A percentile compares a stretch with the other conserved stretches of the same genome.
Evolutionary conservation across 2,888 invertebrate genomes (phyloP).

Genomic region (Tanypteryx hageni): DNA sequence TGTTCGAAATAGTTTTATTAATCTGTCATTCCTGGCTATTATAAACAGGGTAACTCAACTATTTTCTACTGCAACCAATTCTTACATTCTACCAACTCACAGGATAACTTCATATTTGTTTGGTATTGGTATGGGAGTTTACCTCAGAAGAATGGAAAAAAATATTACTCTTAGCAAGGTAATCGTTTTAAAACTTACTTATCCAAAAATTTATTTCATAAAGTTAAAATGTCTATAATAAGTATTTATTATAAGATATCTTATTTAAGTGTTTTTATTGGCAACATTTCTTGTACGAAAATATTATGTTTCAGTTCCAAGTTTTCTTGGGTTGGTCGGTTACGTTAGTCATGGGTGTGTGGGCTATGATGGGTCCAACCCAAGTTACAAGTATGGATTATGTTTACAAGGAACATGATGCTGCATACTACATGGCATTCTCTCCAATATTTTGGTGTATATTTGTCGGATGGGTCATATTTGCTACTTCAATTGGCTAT

Average conservation of each 20-base stretch:
- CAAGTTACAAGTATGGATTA: slow-evolving; percentile 82
- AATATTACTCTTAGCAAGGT: slow-evolving; percentile 75
- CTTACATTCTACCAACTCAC: slow-evolving; percentile 79
- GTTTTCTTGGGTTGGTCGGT: slow-evolving; percentile 54
- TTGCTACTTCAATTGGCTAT: slow-evolving; percentile 81
- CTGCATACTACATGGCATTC: slow-evolving; percentile 83
- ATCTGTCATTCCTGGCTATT: not conserved
- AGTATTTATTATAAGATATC: not conserved
- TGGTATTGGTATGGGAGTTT: slow-evolving; percentile 78
- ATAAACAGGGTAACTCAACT: slow-evolving; percentile 76
- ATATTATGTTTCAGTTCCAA: not conserved
- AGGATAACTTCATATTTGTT: slow-evolving; percentile 79
- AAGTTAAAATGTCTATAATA: no score
- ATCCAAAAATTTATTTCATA: no score
- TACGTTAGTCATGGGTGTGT: slow-evolving; percentile 19
- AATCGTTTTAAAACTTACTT: slow-evolving; percentile 70
- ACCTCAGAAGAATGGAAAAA: slow-evolving; percentile 74
- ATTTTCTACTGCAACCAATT: slow-evolving; percentile 76
- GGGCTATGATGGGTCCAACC: slow-evolving; percentile 77
- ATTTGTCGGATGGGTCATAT: slow-evolving; percentile 83
- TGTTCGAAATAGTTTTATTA: not conserved
- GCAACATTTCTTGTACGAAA: not conserved
- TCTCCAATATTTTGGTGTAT: slow-evolving; percentile 84
- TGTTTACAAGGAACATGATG: slow-evolving; percentile 80
- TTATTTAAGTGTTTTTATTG: not conserved